Base-by-base conservation (phyloP, 2,888 invertebrate species). In the Platynereis dumerilii region DNA sequence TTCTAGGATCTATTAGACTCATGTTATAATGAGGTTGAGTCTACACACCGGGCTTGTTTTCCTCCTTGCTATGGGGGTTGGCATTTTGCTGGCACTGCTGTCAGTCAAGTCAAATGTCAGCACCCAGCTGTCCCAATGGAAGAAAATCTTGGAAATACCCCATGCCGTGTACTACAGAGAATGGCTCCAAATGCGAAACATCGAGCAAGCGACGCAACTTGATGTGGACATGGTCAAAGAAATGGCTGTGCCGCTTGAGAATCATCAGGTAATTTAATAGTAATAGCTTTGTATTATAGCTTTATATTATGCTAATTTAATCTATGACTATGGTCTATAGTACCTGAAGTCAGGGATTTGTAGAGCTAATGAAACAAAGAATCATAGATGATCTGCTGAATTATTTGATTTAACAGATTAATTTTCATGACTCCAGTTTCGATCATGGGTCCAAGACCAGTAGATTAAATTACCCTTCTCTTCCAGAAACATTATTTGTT, bases 61-160 rank as follows among this genome's bases (percentile, higher is more conserved):
- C 7, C 29, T 10, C 10, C 10, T 22, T 24, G 48, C 60, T 2
- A 12, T 52, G 60, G 52, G 29, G 20, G 20, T 53, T 17, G 60
- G 60, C n/a, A 7, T 52, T 2, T n/a, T 60, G 52, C 22, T 60
- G 26, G 60, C 60, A 2, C 20, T 52, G 2, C 10, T 60, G 2
- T 42, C 45, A 20, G 45, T 39, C n/a, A 52, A 52, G 17, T 34
- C 34, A 5, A 42, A 39, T 2, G 27, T 45, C 24, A 42, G 42
- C 1, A 22, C 42, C 10, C 58, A 58, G 24, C 44, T 24, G 44
- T 58, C 58, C 58, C 39, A 58, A 26, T 58, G 58, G 58, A 12
- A 44, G 26, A 58, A 58, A 44, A 27, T 27, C 10, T n/a, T 22
- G 45, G 58, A 58, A 26, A 42, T 44, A 17, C 58, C 58, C 7